Evolutionary conservation across 2,888 invertebrate species (phyloP).

Genomic region (Polymixis lichenea): DNA sequence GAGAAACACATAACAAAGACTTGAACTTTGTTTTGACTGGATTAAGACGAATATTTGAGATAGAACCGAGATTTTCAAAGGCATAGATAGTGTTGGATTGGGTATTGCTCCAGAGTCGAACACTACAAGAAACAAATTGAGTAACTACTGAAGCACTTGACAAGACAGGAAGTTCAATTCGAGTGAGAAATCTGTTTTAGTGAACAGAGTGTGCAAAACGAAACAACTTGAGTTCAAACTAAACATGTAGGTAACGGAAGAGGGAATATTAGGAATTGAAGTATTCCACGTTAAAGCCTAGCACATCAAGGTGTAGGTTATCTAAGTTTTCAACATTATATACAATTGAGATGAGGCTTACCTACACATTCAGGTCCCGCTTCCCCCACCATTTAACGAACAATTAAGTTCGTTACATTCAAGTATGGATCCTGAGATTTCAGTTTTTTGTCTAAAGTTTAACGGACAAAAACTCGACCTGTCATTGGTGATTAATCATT

Average conservation of each 20-base stretch:
- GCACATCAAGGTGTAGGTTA: background rate
- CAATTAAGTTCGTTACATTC: constrained; percentile 18
- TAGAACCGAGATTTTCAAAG: background rate
- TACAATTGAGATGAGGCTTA: constrained; percentile 21
- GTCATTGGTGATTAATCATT: background rate
- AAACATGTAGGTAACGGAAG: background rate
- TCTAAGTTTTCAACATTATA: constrained; percentile 19
- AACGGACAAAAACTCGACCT: background rate
- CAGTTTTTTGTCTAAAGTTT: background rate
- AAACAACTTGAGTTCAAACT: background rate
- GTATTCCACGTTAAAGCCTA: background rate
- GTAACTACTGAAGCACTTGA: background rate
- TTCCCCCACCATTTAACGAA: constrained; percentile 27
- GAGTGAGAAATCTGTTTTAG: background rate
- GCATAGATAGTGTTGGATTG: background rate
- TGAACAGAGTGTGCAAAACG: background rate
- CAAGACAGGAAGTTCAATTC: background rate
- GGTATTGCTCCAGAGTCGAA: background rate
- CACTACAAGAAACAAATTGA: background rate
- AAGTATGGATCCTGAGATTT: background rate
- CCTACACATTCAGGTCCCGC: background rate
- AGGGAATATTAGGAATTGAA: background rate
- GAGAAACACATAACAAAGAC: constrained; percentile 44
- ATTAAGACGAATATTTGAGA: background rate
- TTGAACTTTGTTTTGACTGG: constrained; percentile 16